Conservation (phyloP, 2,888 invertebrate species). For the Stramonita haemastoma region DNA sequence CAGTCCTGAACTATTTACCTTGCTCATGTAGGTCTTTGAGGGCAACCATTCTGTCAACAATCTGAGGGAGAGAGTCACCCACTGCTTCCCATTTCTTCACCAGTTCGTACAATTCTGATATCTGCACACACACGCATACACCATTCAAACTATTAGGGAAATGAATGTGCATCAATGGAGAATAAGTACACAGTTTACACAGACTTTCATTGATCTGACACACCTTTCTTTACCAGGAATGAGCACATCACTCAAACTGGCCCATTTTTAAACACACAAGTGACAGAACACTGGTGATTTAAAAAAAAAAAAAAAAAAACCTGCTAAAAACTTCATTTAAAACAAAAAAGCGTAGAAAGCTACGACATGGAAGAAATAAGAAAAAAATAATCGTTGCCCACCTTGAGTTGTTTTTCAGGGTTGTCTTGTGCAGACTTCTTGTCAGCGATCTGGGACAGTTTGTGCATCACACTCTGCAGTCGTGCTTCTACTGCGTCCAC, state of each 20-base stretch:
- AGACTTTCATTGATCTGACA: not conserved
- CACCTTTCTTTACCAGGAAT: no score
- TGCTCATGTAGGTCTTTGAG: constrained; percentile 92
- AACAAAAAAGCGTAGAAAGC: no score
- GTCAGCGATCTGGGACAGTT: constrained; percentile 85
- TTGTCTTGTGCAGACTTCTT: constrained; percentile 81
- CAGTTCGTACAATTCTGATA: constrained; percentile 90
- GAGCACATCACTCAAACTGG: no score
- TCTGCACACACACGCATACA: constrained; percentile 78
- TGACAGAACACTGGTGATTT: no score
- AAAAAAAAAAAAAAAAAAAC: no score
- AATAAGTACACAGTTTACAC: not conserved
- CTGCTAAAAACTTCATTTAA: no score
- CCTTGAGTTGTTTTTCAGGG: constrained; percentile 78
- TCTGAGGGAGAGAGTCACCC: constrained; percentile 87
- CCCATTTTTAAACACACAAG: no score
- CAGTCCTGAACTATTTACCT: constrained; percentile 81
- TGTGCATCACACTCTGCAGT: constrained; percentile 85
- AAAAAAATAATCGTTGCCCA: constrained; percentile 53
- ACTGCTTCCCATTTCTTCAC: constrained; percentile 91
- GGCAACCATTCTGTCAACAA: constrained; percentile 90
- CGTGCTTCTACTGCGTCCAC: constrained; percentile 91
- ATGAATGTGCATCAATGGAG: no score
- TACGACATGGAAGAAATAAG: no score
- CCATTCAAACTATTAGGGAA: no score